These are phyloP conservation scores for Marisa cornuarietis DNA, from an alignment of 1,140 invertebrate species.

Conservation along the genomic window DNA sequence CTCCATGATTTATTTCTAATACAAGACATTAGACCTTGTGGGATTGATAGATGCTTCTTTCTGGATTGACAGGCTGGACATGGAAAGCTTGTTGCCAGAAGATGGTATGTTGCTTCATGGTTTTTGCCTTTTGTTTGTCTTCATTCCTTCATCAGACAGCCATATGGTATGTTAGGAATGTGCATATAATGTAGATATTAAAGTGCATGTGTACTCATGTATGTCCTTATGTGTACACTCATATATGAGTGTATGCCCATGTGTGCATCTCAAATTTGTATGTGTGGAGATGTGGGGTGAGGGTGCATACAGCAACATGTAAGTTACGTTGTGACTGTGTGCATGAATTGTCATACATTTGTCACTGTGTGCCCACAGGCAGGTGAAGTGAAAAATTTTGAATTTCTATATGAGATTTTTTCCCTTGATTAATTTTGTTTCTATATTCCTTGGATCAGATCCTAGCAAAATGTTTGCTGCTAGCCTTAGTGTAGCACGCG, in stretches of 20 bases:
- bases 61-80: conserved; percentile 1
- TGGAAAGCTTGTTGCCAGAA: not conserved
- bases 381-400: not conserved
- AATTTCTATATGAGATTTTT: not conserved
- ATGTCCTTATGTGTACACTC: not conserved
- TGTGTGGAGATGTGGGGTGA: not conserved
- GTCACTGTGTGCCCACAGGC: not conserved
- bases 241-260: not conserved
- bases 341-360: too few relatives aligned
- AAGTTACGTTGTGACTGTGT: not conserved
- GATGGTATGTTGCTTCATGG: not conserved
- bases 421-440: not conserved
- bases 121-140: conserved; percentile 15
- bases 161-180: not conserved
- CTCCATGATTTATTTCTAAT: not conserved
- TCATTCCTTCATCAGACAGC: conserved; percentile 7
- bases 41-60: not conserved
- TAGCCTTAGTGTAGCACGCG: conserved; percentile 10
- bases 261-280: not conserved
- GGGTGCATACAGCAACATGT: not conserved
- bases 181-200: not conserved
- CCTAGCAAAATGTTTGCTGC: conserved; percentile 19
- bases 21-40: not conserved
- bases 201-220: not conserved
- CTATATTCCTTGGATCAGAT: conserved; percentile 7